phyloP scores from a whole-genome alignment of 2,888 invertebrate genomes.

The Perithous albicinctus region DNA sequence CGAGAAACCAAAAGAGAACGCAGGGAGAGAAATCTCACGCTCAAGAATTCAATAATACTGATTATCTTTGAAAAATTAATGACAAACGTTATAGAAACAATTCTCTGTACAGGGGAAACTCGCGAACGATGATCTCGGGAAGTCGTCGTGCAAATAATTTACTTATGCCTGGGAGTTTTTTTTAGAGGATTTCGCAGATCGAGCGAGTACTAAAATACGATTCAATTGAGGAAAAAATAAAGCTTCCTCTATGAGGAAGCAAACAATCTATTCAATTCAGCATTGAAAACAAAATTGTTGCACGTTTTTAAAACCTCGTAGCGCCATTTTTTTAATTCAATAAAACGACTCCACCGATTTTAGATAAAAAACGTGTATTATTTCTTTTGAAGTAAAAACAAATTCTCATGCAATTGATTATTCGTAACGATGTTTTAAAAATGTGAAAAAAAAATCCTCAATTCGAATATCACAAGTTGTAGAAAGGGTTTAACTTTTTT shows the following conservation, averaged over 20 bases:
- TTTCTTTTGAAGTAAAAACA: too few relatives aligned
- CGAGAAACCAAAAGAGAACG: constrained; percentile 23
- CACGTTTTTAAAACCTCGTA: neutral
- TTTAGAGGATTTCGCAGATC: neutral
- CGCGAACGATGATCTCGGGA: neutral
- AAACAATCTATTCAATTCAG: too few relatives aligned
- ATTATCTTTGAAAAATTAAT: constrained; percentile 62
- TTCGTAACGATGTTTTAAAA: too few relatives aligned
- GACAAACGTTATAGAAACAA: constrained; percentile 24
- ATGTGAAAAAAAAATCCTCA: too few relatives aligned
- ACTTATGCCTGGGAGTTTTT: neutral
- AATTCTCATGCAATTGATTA: too few relatives aligned
- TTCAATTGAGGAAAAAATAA: neutral
- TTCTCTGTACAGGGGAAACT: constrained; percentile 16
- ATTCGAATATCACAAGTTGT: too few relatives aligned
- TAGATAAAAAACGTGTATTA: too few relatives aligned
- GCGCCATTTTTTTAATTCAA: too few relatives aligned
- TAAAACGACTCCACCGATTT: too few relatives aligned
- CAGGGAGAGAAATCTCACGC: neutral
- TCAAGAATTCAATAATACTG: constrained; percentile 73
- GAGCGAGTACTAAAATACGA: neutral
- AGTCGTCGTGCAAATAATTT: neutral
- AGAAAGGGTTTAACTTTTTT: too few relatives aligned
- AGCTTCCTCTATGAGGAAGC: too few relatives aligned
- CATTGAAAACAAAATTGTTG: neutral